phyloP scores from a whole-genome alignment of 2,113 vertebrate genomes.

The Dipodomys ordii region DNA sequence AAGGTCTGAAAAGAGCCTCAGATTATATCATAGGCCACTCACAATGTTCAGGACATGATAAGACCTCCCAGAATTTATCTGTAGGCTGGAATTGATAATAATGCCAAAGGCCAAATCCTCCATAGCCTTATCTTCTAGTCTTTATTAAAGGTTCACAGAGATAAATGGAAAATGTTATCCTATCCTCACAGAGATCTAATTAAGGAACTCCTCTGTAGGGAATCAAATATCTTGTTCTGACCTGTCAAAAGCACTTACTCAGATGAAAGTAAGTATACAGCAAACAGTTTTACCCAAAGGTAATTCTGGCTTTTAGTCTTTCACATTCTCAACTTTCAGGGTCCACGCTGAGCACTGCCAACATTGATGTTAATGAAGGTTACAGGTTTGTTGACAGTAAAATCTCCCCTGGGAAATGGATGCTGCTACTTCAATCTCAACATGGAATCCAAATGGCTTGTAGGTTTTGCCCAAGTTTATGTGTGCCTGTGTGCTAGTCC shows the following conservation, averaged over 20 bases:
- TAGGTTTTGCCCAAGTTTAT: not conserved
- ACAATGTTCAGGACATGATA: not conserved
- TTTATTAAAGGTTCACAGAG: constrained; percentile 70
- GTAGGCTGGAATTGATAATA: not conserved
- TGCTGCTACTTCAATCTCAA: not conserved
- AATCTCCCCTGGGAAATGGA: constrained; percentile 29
- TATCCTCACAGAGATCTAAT: constrained; percentile 70
- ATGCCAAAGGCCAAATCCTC: constrained; percentile 39
- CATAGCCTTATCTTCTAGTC: constrained; percentile 35
- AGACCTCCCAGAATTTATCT: constrained; percentile 23
- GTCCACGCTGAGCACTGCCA: not conserved
- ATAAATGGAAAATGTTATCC: constrained; percentile 68
- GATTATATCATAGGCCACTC: not conserved
- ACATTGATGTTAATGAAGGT: not conserved
- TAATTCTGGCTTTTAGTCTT: constrained; percentile 36
- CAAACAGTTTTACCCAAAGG: not conserved
- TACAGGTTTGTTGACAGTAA: not conserved
- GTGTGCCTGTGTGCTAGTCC: no score
- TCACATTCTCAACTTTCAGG: not conserved
- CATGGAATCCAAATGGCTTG: not conserved
- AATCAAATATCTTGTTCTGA: constrained; percentile 66
- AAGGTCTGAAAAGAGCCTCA: not conserved
- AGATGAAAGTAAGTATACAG: constrained; percentile 40
- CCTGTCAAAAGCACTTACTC: constrained; percentile 74
- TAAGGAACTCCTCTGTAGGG: constrained; percentile 54